These are phyloP conservation scores for Phylloscopus whistleri DNA, from an alignment of 2,113 vertebrate genomes.

Conservation along the genomic window DNA sequence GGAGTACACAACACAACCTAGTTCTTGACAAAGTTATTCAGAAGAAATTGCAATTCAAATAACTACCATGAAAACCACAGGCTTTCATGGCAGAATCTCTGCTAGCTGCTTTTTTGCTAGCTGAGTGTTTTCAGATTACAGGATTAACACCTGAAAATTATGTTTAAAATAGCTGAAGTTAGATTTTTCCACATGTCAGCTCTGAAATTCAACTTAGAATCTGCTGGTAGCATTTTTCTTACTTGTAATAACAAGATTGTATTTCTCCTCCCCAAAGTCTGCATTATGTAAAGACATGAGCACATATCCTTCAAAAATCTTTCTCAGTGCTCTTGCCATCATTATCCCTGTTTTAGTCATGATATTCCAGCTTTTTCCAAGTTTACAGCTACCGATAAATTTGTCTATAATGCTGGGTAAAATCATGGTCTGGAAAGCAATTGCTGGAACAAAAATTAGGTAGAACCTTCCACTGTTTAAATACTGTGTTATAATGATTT, in stretches of 20 bases:
- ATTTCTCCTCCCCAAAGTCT: not conserved
- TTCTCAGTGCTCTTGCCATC: not conserved
- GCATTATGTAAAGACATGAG: not conserved
- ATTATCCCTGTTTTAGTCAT: not conserved
- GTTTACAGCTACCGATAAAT: not conserved
- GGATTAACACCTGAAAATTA: not conserved
- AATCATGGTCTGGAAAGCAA: not conserved
- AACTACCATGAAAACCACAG: not conserved
- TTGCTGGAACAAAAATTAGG: not conserved
- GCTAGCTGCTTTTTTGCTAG: not conserved
- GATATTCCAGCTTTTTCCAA: not conserved
- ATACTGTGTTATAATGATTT: not conserved
- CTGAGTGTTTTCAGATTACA: not conserved
- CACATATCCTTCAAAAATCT: not conserved
- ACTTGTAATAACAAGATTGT: not conserved
- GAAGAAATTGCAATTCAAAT: not conserved
- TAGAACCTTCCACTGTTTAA: not conserved
- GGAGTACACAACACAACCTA: not conserved
- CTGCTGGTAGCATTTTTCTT: not conserved
- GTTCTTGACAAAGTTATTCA: not conserved
- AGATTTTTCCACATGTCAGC: not conserved
- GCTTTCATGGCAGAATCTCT: not conserved
- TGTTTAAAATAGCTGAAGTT: not conserved
- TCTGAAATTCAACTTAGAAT: not conserved
- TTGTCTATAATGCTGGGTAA: not conserved